Evolutionary conservation across 1,140 invertebrate species (phyloP).

Genomic region (Luehdorfia chinensis): DNA sequence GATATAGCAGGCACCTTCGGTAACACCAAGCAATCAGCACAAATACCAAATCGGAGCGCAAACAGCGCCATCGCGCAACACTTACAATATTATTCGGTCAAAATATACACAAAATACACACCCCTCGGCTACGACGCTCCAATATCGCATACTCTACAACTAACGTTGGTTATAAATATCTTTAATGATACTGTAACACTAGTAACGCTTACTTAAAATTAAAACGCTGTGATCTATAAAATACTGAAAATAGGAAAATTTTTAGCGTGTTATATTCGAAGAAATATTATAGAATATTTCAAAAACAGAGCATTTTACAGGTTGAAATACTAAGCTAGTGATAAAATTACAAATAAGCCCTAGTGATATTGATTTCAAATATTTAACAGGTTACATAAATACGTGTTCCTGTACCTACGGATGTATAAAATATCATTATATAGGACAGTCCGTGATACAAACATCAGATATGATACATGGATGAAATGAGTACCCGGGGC

Average conservation of each 20-base stretch:
- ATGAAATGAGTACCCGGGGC: conserved; percentile 39
- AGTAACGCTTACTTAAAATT: conserved; percentile 43
- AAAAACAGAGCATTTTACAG: conserved; percentile 42
- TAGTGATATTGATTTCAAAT: conserved; percentile 24
- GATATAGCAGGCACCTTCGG: conserved; percentile 95
- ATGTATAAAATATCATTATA: conserved; percentile 22
- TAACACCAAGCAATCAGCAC: conserved; percentile 74
- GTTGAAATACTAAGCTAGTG: conserved; percentile 56
- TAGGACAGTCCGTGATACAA: conserved; percentile 33
- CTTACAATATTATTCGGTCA: conserved; percentile 32
- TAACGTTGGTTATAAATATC: conserved; percentile 42
- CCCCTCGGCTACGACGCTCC: conserved; percentile 30
- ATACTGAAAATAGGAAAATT: conserved; percentile 49
- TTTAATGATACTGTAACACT: conserved; percentile 34
- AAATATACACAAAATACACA: conserved; percentile 36
- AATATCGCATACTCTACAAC: conserved; percentile 31
- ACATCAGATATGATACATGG: conserved; percentile 26
- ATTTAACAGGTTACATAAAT: conserved; percentile 1
- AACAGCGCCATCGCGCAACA: conserved; percentile 23
- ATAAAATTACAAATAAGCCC: conserved; percentile 54
- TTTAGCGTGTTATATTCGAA: conserved; percentile 52
- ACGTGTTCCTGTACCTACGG: conserved; percentile 31
- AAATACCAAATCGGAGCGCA: conserved; percentile 49
- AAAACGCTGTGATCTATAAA: conserved; percentile 47
- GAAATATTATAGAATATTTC: conserved; percentile 48